These are phyloP conservation scores for Conus betulinus DNA, from an alignment of 1,140 invertebrate genomes.

Conservation along the genomic window DNA sequence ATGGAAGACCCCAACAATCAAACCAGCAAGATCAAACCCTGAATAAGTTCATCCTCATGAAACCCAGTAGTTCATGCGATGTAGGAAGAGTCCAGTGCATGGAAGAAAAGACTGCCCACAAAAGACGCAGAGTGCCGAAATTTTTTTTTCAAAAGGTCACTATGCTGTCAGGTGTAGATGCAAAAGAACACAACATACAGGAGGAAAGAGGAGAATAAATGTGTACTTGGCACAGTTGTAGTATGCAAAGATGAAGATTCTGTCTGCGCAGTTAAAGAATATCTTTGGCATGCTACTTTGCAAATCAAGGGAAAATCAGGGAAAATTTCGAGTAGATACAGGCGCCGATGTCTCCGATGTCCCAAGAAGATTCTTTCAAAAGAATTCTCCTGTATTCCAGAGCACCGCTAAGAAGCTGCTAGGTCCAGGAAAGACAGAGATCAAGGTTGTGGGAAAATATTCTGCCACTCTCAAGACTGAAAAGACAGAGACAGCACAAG, in stretches of 20 bases:
- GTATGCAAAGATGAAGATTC: background rate
- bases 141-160: background rate
- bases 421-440: background rate
- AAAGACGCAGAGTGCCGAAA: constrained; percentile 6
- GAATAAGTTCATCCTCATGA: background rate
- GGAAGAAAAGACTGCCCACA: constrained; percentile 6
- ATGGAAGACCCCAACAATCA: background rate
- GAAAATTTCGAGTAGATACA: constrained; percentile 13
- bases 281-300: background rate
- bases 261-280: background rate
- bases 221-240: background rate
- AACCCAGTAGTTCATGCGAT: background rate
- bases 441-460: background rate
- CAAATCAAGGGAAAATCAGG: background rate
- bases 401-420: constrained; percentile 1
- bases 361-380: background rate
- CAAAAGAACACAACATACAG: background rate
- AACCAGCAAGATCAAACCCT: too few species aligned
- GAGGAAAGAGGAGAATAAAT: background rate
- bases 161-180: background rate
- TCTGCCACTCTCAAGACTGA: background rate
- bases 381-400: constrained; percentile 19
- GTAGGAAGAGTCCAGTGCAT: background rate
- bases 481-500: background rate
- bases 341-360: constrained; percentile 16